Conservation (phyloP, 2,797 vertebrate species). For the Tapera naevia region DNA sequence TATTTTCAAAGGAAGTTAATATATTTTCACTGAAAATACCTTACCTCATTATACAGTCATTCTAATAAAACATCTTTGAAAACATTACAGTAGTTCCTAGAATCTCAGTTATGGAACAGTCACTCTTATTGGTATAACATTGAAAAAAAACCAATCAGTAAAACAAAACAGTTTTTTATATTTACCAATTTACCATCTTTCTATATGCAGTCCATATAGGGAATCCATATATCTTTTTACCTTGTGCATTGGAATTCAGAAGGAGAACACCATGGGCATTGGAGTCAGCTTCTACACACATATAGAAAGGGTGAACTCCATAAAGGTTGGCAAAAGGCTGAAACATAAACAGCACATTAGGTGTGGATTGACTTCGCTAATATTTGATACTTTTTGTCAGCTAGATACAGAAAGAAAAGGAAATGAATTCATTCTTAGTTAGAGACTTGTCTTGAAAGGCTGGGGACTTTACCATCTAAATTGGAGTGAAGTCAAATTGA, state of each 20-base stretch:
- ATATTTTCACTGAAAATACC: background rate
- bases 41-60: background rate
- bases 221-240: background rate
- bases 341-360: constrained; percentile 1
- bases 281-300: constrained; percentile 51
- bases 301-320: constrained; percentile 63
- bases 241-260: constrained; percentile 69
- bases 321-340: constrained; percentile 57
- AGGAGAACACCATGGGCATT: constrained; percentile 50
- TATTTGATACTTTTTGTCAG: background rate
- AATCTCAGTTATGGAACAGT: background rate
- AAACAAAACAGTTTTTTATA: background rate
- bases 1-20: background rate
- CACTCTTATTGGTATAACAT: background rate
- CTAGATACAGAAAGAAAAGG: background rate
- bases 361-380: background rate
- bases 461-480: background rate
- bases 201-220: background rate
- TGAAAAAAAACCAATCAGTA: background rate
- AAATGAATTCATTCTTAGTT: background rate
- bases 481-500: background rate
- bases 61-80: background rate
- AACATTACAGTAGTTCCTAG: background rate
- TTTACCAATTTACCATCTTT: background rate
- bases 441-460: background rate